Conservation (phyloP, 2,888 invertebrate genomes). For the Pandemis heparana region DNA sequence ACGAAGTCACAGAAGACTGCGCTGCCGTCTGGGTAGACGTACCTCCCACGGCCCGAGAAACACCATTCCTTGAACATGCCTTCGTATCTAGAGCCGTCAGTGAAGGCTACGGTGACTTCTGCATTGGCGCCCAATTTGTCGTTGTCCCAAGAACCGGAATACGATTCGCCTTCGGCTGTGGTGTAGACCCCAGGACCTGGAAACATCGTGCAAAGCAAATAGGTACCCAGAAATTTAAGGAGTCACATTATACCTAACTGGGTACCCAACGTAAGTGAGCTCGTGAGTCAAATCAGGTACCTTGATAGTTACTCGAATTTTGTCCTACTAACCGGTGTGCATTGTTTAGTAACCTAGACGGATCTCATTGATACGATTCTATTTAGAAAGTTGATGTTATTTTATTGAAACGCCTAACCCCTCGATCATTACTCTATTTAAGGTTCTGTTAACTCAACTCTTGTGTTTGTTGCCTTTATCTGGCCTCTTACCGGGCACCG, state of each 20-base stretch:
- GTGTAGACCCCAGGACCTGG: constrained; percentile 83
- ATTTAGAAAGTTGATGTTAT: too few relatives aligned
- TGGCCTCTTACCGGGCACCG: too few relatives aligned
- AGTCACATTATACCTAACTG: not conserved
- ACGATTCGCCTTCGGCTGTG: constrained; percentile 86
- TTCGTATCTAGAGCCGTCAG: constrained; percentile 78
- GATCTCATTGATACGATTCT: too few relatives aligned
- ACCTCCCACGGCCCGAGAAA: constrained; percentile 79
- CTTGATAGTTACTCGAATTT: too few relatives aligned
- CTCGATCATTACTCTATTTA: too few relatives aligned
- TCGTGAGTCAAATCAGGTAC: too few relatives aligned
- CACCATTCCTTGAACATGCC: constrained; percentile 80
- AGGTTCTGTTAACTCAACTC: too few relatives aligned
- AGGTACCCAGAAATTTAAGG: not conserved
- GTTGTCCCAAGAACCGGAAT: constrained; percentile 83
- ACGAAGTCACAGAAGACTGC: constrained; percentile 76
- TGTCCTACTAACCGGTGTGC: too few relatives aligned
- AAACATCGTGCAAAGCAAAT: not conserved
- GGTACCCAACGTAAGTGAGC: too few relatives aligned
- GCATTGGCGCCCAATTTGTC: constrained; percentile 77
- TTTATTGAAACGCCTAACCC: too few relatives aligned
- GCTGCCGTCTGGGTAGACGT: constrained; percentile 81
- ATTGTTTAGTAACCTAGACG: too few relatives aligned
- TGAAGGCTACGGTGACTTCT: constrained; percentile 68
- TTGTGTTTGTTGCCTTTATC: too few relatives aligned